Base-by-base conservation (phyloP, 2,888 invertebrate species). In the Willowsia nigromaculata region DNA sequence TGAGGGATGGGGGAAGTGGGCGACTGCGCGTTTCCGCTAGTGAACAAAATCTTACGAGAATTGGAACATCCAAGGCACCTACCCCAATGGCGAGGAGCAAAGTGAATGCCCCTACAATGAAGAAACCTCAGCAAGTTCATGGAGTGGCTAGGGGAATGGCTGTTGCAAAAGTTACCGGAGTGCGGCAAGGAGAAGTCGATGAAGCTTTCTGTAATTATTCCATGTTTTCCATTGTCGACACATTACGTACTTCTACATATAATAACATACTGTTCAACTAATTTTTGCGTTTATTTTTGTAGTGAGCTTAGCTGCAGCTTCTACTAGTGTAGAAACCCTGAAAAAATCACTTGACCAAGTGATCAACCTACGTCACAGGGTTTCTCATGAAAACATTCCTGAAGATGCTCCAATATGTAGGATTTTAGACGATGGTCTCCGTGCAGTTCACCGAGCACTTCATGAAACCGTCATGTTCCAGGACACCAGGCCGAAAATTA, bases 281-380 rank as follows among this genome's bases (percentile, higher is more conserved):
- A 68, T 43, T 71, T 25, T 40, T 40, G n/a, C 30, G 43, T 9
- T 37, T 62, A 62, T n/a, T 50, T 90, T 86, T 82, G 6, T 74
- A 92, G 92, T 92, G 65, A 92, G 88, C 85, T 71, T 92, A 56
- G 88, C 90, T 4, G 85, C 91, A 40, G 92, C 92, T 9, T 84
- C 90, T 9, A 82, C 91, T 3, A 91, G 90, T 47, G 91, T 92
- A 11, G 92, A 92, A 18, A 84, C 90, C 1, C 87, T 92, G 30
- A 89, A 91, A 33, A 92, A 92, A 83, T 92, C 92, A 18, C 65
- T 92, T 27, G 92, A 92, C 59, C 92, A 92, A 76, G 92, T 92
- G 9, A 90, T 92, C 33, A 78, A 85, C 27, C 89, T 92, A 7
- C 65, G 91, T 56, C 89, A 90, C 68, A 80, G 92, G 59, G 90